These are phyloP conservation scores for Lagorchestes hirsutus DNA, from an alignment of 2,797 vertebrate genomes.

Conservation along the genomic window DNA sequence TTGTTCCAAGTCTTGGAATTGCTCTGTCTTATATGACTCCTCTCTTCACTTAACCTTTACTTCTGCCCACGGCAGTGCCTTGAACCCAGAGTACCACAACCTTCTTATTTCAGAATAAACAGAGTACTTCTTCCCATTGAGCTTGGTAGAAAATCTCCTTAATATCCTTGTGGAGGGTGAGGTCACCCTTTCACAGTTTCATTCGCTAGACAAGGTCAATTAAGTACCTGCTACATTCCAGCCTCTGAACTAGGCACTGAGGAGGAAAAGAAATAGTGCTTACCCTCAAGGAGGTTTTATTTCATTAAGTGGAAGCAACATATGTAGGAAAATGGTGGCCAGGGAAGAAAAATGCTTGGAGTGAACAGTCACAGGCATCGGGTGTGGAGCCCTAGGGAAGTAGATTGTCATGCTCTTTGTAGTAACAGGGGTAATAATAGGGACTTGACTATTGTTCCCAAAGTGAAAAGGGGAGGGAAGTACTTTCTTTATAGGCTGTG, in stretches of 20 bases:
- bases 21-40: background rate
- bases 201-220: background rate
- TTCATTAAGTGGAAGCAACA: background rate
- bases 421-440: background rate
- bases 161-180: background rate
- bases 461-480: background rate
- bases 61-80: background rate
- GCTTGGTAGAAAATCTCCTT: background rate
- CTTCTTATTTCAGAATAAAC: background rate
- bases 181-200: background rate
- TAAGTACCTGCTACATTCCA: background rate
- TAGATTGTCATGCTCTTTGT: background rate
- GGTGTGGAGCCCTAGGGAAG: background rate
- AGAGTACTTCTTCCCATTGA: background rate
- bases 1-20: background rate
- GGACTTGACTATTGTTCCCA: background rate
- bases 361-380: background rate
- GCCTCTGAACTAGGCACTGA: background rate
- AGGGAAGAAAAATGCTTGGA: background rate
- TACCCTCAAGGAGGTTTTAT: background rate
- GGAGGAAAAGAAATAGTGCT: background rate
- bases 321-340: background rate
- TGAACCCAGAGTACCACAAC: background rate
- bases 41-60: background rate
- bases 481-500: background rate